phyloP scores from a whole-genome alignment of 2,113 vertebrate genomes.

The Tychaedon coryphoeus region DNA sequence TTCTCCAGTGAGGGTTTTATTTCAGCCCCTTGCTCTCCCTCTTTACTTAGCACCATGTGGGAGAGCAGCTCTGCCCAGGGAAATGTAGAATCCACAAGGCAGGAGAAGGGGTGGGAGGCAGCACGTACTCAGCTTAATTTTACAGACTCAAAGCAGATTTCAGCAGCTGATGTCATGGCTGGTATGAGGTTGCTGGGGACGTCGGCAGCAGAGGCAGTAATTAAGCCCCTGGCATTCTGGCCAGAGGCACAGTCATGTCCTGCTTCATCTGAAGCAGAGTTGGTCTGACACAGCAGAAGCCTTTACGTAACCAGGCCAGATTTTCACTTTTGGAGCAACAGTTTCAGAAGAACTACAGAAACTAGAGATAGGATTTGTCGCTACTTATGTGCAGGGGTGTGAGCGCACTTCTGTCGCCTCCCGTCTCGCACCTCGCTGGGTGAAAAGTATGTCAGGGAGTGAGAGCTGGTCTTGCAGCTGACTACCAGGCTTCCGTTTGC shows the following conservation, averaged over 20 bases:
- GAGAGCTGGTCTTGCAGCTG: background rate
- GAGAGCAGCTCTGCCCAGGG: background rate
- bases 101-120: background rate
- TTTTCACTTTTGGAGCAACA: background rate
- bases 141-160: background rate
- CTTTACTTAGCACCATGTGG: accelerated
- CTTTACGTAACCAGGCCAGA: background rate
- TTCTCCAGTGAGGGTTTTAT: background rate
- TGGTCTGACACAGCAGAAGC: background rate
- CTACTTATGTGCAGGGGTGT: background rate
- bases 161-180: background rate
- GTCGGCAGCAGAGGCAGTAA: background rate
- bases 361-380: background rate
- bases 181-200: background rate
- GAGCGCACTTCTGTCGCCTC: accelerated
- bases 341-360: background rate
- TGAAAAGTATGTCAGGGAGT: background rate
- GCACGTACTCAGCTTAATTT: background rate
- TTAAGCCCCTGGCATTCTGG: background rate
- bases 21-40: accelerated
- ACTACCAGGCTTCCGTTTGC: background rate
- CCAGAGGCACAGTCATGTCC: background rate
- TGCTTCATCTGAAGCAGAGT: background rate
- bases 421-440: background rate
- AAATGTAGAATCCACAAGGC: background rate